Conservation (phyloP, 2,888 invertebrate species). For the Eurois occulta region DNA sequence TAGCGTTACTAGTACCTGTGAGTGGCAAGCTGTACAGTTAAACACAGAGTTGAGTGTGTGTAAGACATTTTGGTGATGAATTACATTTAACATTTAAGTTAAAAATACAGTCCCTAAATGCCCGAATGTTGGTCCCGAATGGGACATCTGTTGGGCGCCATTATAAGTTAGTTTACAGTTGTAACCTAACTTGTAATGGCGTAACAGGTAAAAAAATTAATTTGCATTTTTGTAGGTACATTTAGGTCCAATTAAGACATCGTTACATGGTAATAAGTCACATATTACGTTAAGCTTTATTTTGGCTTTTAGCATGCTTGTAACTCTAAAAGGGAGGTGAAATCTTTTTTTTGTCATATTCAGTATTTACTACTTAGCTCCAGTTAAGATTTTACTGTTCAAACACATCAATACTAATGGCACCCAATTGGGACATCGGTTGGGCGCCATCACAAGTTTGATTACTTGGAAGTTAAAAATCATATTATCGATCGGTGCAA, state of each 20-base stretch:
- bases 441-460: slow-evolving; percentile 79
- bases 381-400: slow-evolving; percentile 68
- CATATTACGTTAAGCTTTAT: slow-evolving; percentile 86
- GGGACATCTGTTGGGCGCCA: slow-evolving; percentile 78
- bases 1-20: neutral
- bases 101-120: slow-evolving; percentile 77
- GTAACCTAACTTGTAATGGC: no score
- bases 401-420: slow-evolving; percentile 83
- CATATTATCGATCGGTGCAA: slow-evolving; percentile 56
- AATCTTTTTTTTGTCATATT: slow-evolving; percentile 43
- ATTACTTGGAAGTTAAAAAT: neutral
- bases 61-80: neutral
- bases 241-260: slow-evolving; percentile 68
- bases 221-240: slow-evolving; percentile 3
- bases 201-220: neutral
- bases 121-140: slow-evolving; percentile 79
- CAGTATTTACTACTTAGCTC: slow-evolving; percentile 50
- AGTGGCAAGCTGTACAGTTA: neutral
- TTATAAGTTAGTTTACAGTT: slow-evolving; percentile 60
- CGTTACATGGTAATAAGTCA: slow-evolving; percentile 76
- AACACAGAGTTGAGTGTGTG: neutral
- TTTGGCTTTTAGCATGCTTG: neutral
- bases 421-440: slow-evolving; percentile 71
- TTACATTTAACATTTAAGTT: slow-evolving; percentile 82
- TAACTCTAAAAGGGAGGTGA: neutral